Base-by-base conservation (phyloP, 2,113 vertebrate genomes). In the Alethe castanea region DNA sequence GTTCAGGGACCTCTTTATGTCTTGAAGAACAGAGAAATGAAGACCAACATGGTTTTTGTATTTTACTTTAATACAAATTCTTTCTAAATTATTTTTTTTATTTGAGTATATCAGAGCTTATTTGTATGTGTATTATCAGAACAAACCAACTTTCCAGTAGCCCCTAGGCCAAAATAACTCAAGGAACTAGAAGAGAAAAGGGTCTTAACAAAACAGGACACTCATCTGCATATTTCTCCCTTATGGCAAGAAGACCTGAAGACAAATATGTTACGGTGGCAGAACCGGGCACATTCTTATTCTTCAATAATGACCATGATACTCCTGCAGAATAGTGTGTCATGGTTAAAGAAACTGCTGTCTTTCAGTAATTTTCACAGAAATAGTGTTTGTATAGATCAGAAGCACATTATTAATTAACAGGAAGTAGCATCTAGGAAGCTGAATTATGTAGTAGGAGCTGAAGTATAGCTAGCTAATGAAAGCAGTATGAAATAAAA, bases 191-290 rank as follows among this genome's bases (percentile, higher is more conserved):
- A 88, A 94, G 48, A 82, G 44, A 53, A 86, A 72, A 89, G 10
- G 44, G 9, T n/a, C 81, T 44, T 74, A 92, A 78, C 15, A 60
- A 74, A 94, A 81, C 40, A 81, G 65, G 80, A 52, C 3, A 8
- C 22, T 92, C 16, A 90, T 95, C 56, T 95, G 65, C 95, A 95
- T 95, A 78, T 94, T 92, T 91, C 31, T 79, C 5, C 83, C 91
- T 94, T 2, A 2, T 65, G 65, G 92, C 77, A 60, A 91, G 80
- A 93, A 60, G 81, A 66, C 81, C 38, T 10, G 70, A 87, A 84
- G 82, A 60, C 80, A 94, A 88, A 70, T 54, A 42, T 4, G 22
- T 79, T 62, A 60, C 0, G 4, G 76, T 73, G 52, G 23, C 40
- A 86, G 88, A 83, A 56, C 20, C 0, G 2, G 19, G 11, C 64